Base-by-base conservation (phyloP, 2,113 vertebrate species). In the Apodemus sylvaticus region DNA sequence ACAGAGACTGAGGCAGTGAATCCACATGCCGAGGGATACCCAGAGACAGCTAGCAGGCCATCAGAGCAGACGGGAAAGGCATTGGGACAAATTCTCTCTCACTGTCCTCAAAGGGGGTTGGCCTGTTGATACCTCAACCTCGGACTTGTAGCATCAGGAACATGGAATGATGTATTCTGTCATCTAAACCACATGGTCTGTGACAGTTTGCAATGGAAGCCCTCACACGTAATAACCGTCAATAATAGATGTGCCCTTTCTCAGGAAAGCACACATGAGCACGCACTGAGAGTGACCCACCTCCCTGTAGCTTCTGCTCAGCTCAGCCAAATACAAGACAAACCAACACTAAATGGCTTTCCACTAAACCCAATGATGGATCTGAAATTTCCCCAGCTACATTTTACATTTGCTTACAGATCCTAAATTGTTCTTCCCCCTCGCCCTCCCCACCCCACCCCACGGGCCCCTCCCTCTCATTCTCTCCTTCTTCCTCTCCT, bases 361-460 rank as follows among this genome's bases (percentile, higher is more conserved):
- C 97, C 98, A 92, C 88, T 94, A 93, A 98, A 90, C 48, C 95
- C 87, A 97, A 94, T 97, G 96, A 97, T 97, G 93, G 90, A 93
- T 86, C 97, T 98, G 97, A 98, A 97, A 98, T 86, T 90, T 77
- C 96, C 98, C 94, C 88, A 97, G 85, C 73, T 96, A 94, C 74
- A 55, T 92, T 94, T 95, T 96, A 89, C 82, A 53, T 91, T 94
- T 95, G 96, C 93, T 62, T 97, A 94, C 87, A 98, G 97, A 98
- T 96, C 96, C 96, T 98, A 94, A 97, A 97, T 97, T 93, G 1
- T 12, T 22, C n/a, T 45, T 8, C 31, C 16, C 51, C 29, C 14
- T 48, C 45, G n/a, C 31, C 26, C 26, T 19, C 39, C 5, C 10
- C 26, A 31, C 24, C 62, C 60, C 3, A 7, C 2, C 62, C 14